Evolutionary conservation across 2,797 vertebrate species (phyloP).

Genomic region (Etheostoma nigrum): DNA sequence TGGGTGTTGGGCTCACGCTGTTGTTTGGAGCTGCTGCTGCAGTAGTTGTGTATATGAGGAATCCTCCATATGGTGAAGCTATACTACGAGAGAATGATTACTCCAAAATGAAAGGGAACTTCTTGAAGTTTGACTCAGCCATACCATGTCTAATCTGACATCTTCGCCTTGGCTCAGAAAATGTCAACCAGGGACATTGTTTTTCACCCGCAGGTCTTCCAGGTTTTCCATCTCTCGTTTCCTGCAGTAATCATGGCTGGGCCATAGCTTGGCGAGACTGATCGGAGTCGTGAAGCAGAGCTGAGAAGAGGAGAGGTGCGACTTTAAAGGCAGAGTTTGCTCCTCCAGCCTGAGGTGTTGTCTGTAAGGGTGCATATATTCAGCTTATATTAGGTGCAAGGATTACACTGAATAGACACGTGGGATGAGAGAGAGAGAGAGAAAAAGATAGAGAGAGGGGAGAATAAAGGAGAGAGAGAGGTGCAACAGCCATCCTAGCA

Average conservation of each 20-base stretch:
- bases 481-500: conserved; percentile 80
- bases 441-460: conserved; percentile 26
- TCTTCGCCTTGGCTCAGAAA: too few relatives aligned
- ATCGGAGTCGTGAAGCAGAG: background rate
- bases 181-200: background rate
- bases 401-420: conserved; percentile 62
- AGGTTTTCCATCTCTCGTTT: conserved; percentile 6
- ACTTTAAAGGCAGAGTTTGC: conserved; percentile 38
- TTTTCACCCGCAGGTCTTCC: background rate
- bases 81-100: conserved; percentile 9
- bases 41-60: conserved; percentile 17
- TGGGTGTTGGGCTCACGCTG: too few relatives aligned
- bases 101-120: conserved; percentile 7
- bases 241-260: conserved; percentile 17
- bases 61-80: conserved; percentile 38
- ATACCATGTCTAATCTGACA: conserved; percentile 29
- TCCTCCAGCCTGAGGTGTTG: conserved; percentile 33
- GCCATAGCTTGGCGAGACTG: background rate
- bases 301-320: background rate
- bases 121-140: conserved; percentile 50
- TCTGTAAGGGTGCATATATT: conserved; percentile 28
- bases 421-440: conserved; percentile 50
- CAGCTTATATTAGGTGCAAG: conserved; percentile 34
- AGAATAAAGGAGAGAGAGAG: conserved; percentile 54
- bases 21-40: background rate